A percentile compares a stretch with the other conserved stretches of the same genome.
Evolutionary conservation across 2,797 vertebrate genomes (phyloP).

Genomic region (Nasua narica): DNA sequence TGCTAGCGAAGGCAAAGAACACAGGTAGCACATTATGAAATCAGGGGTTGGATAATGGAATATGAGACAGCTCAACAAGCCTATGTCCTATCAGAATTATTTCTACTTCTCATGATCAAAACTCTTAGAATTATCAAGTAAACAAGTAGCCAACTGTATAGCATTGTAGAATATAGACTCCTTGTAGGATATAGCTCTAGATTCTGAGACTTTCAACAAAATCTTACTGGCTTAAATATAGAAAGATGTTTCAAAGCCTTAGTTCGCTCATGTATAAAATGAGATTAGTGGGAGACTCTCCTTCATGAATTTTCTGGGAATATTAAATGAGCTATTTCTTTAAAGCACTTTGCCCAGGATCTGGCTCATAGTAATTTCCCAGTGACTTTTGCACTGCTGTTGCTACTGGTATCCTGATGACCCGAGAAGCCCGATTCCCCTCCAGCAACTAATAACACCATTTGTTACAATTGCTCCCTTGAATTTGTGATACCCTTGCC

Average conservation of each 20-base stretch:
- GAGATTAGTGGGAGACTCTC: background rate
- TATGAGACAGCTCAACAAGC: background rate
- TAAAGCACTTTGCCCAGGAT: background rate
- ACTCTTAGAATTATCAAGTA: background rate
- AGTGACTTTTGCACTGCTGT: background rate
- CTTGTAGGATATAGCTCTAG: background rate
- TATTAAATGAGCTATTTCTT: background rate
- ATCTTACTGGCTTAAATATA: background rate
- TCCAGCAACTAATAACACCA: background rate
- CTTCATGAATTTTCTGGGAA: background rate
- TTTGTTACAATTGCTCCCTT: background rate
- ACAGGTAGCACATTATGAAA: background rate
- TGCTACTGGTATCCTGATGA: background rate
- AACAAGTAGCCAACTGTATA: background rate
- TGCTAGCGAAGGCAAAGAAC: background rate
- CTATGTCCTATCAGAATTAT: background rate
- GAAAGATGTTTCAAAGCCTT: background rate
- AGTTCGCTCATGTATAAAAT: background rate
- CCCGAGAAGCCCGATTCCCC: background rate
- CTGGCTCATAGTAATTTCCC: background rate
- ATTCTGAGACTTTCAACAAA: background rate
- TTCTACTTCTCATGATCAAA: background rate
- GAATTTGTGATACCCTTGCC: background rate
- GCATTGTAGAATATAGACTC: background rate
- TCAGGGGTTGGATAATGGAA: accelerated